Evolutionary conservation across 2,888 invertebrate genomes (phyloP).

Genomic region (Catocala fraxini): DNA sequence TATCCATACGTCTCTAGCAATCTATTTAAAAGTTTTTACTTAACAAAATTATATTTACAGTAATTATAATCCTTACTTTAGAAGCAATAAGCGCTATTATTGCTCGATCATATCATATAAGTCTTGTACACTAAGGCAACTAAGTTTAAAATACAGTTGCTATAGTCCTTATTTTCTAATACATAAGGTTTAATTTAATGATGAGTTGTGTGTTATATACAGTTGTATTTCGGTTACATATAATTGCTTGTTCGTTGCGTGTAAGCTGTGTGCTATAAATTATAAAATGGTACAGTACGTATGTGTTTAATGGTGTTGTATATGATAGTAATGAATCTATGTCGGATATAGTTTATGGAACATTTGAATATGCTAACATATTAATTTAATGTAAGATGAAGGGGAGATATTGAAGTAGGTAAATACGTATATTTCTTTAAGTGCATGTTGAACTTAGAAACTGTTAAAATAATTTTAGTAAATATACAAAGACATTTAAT

Average conservation of each 20-base stretch:
- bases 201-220: background rate
- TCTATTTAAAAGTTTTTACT: background rate
- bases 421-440: no score
- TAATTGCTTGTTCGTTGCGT: conserved; percentile 8
- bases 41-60: background rate
- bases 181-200: background rate
- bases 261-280: conserved; percentile 2
- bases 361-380: no score
- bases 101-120: background rate
- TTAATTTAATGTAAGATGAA: no score
- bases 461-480: no score
- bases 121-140: no score
- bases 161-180: background rate
- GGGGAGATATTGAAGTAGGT: no score
- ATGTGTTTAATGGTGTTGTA: background rate
- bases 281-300: background rate
- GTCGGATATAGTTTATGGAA: no score
- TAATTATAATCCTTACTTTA: background rate
- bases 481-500: no score
- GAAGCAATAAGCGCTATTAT: background rate
- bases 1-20: background rate
- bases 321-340: no score
- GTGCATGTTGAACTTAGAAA: no score
- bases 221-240: conserved; percentile 1
- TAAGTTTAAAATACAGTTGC: background rate